These are phyloP conservation scores for Clarias laeviceps DNA, from an alignment of 2,797 vertebrate genomes.

Conservation along the genomic window DNA sequence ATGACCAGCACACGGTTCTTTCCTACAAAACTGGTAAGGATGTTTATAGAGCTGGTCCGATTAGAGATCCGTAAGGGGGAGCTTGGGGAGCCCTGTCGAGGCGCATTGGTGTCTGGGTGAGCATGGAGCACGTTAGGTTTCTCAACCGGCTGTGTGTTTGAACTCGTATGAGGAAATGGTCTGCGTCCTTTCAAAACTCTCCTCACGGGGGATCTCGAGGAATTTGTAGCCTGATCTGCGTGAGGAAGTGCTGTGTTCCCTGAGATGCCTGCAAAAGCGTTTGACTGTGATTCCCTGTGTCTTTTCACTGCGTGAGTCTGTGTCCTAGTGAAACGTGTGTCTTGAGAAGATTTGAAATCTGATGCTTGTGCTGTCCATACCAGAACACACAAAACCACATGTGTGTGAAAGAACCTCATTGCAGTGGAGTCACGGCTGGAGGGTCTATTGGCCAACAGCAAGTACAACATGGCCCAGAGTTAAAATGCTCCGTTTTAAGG, in stretches of 20 bases:
- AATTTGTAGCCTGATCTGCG: conserved; percentile 44
- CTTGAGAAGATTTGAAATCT: conserved; percentile 38
- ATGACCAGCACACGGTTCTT: conserved; percentile 84
- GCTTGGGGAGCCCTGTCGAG: conserved; percentile 61
- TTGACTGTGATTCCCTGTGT: conserved; percentile 34
- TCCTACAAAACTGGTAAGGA: conserved; percentile 83
- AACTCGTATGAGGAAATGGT: conserved; percentile 42
- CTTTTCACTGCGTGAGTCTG: conserved; percentile 11
- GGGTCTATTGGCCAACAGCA: neutral
- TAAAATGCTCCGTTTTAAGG: neutral
- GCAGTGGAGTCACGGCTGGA: conserved; percentile 16
- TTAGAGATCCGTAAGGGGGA: conserved; percentile 69
- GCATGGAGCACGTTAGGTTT: conserved; percentile 66
- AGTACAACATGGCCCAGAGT: neutral
- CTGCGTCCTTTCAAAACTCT: conserved; percentile 57
- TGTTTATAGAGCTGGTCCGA: conserved; percentile 75
- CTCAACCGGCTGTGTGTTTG: conserved; percentile 37
- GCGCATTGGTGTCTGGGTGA: conserved; percentile 66
- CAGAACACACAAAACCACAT: conserved; percentile 49
- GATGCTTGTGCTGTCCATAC: conserved; percentile 46
- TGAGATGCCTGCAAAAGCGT: conserved; percentile 26
- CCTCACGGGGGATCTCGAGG: conserved; percentile 41
- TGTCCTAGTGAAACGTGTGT: conserved; percentile 30
- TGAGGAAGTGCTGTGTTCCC: conserved; percentile 37
- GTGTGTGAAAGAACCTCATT: conserved; percentile 47